Evolutionary conservation across 2,797 vertebrate species (phyloP).

Genomic region (Trachops cirrhosus): DNA sequence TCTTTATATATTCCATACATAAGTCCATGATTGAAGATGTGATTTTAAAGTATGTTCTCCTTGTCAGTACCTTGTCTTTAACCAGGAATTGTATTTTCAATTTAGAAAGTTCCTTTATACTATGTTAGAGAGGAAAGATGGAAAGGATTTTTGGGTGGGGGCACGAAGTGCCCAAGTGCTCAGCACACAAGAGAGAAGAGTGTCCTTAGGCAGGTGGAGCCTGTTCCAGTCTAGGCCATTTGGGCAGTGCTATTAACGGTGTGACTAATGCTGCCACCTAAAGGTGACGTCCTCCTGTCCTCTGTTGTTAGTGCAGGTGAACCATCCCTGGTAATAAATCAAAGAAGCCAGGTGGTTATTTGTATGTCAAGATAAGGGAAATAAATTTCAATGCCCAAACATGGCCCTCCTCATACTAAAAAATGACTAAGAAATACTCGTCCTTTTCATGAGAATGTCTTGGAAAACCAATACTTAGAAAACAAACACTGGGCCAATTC

Average conservation of each 20-base stretch:
- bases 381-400: conserved; percentile 80
- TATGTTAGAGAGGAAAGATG: not conserved
- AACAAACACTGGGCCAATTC: not conserved
- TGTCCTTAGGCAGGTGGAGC: rapidly evolving
- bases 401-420: conserved; percentile 67
- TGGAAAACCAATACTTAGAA: conserved; percentile 46
- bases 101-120: not conserved
- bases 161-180: rapidly evolving
- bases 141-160: not conserved
- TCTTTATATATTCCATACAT: not conserved
- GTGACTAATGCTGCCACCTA: conserved; percentile 49
- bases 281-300: conserved; percentile 67
- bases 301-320: conserved; percentile 68
- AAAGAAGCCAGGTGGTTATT: conserved; percentile 70
- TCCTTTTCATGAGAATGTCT: conserved; percentile 43
- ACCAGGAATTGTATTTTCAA: not conserved
- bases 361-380: conserved; percentile 76
- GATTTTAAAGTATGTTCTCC: not conserved
- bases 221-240: not conserved
- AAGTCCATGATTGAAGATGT: not conserved
- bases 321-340: conserved; percentile 77
- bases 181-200: not conserved
- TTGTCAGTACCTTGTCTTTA: not conserved
- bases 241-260: conserved; percentile 46
- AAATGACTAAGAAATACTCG: conserved; percentile 68